Base-by-base conservation (phyloP, 2,888 invertebrate genomes). In the Tenthredo amoena region DNA sequence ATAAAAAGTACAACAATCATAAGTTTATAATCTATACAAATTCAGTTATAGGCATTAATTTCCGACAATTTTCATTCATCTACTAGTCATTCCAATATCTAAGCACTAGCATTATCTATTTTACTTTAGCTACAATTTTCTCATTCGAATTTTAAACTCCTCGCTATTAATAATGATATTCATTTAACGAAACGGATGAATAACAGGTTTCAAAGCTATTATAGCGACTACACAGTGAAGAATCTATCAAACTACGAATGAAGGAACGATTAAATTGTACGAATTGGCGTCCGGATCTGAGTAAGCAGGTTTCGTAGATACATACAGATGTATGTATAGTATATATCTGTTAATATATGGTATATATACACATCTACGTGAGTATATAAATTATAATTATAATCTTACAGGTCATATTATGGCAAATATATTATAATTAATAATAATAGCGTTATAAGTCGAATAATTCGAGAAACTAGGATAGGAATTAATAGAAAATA, bases 371-470 rank as follows among this genome's bases (percentile, higher is more conserved):
- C 58, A 7, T 55, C 55, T 55, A 55, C 58, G 58, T 58, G 21
- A 58, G 58, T 89, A 87, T 86, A 86, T 74, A 87, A 79, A 87
- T 77, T 43, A 77, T 76, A 77, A 86, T 86, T 87, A 82, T 58
- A 62, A 62, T 62, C 62, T 62, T 62, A 62, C 26, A 62, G 62
- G 9, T 74, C 21, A 84, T 83, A 90, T 90, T 91, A 91, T 91
- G 91, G 91, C 91, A 89, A 88, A 88, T 88, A 88, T 85, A 68
- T 84, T 68, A 58, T 37, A 15, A 31, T 18, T 40, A 40, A 37
- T 37, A 71, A 12, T 31, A 37, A 37, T 15, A 37, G 15, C 0
- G 18, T 34, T 26, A 71, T 34, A 15, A 37, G 1, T 18, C 37
- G 15, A 18, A 71, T 71, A 71, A 37, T 34, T 21, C 21, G 58